phyloP scores from a whole-genome alignment of 2,888 invertebrate genomes.

The Parnassius glacialis region DNA sequence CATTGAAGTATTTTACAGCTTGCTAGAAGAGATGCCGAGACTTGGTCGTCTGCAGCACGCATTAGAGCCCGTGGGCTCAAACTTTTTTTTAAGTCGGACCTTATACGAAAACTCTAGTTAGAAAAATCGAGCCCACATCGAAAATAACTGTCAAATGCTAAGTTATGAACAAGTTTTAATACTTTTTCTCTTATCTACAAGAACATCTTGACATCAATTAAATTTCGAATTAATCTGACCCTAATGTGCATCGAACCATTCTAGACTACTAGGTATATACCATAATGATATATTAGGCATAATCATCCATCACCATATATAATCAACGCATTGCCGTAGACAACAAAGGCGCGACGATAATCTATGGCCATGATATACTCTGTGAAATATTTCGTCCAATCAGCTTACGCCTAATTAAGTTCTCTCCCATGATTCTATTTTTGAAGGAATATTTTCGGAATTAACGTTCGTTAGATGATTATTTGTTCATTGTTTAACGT shows the following conservation, averaged over 20 bases:
- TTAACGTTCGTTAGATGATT: conserved; percentile 11
- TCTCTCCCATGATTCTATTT: conserved; percentile 14
- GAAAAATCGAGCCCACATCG: no score
- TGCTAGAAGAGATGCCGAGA: no score
- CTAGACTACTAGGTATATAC: conserved; percentile 1
- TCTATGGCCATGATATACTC: conserved; percentile 13
- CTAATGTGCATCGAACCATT: conserved; percentile 13
- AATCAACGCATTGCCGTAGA: conserved; percentile 3
- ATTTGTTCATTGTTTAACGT: conserved; percentile 7
- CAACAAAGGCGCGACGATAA: conserved; percentile 3
- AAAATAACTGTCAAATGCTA: no score
- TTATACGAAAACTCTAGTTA: no score
- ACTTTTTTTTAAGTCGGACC: no score
- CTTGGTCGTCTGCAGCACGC: no score
- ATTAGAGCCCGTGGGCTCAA: no score
- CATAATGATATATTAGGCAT: conserved; percentile 16
- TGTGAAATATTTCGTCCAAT: conserved; percentile 18
- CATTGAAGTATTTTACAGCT: no score
- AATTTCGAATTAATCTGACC: conserved; percentile 11
- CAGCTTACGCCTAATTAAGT: conserved; percentile 8
- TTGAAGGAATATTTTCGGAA: conserved; percentile 18
- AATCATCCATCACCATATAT: conserved; percentile 13
- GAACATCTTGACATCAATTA: conserved; percentile 10
- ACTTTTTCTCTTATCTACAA: not conserved
- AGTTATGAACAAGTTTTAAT: no score